Evolutionary conservation across 2,888 invertebrate species (phyloP), one percentile per base, ranked within the genome.

Genomic region (Elegia similella): DNA sequence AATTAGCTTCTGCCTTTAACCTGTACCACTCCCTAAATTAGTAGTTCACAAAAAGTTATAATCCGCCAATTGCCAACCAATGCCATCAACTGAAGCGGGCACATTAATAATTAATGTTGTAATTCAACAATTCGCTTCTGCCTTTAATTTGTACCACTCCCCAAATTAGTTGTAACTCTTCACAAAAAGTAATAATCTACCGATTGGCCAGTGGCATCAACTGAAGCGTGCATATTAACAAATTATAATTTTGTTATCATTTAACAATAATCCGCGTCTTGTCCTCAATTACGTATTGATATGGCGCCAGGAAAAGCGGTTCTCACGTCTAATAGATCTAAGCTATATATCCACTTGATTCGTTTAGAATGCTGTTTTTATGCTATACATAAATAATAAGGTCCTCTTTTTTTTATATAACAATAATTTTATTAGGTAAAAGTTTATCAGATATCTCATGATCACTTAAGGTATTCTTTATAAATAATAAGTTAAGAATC

Each of bases 211-310:
- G 8, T 13, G 38, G 53, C 42, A 13, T 57, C 55, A 64, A 68
- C 61, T 68, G 66, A 65, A 66, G 68, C 64, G 60, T 70, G 65
- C 65, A 64, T 58, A 77, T 79, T 79, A 74, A 76, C 78, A 23
- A 75, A 75, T 73, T 69, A 76, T 78, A 66, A 76, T 72, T 75
- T 69, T 52, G 64, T 62, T 70, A 70, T 77, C 72, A 76, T 59
- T 59, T 60, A 59, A 66, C 61, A 67, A 62, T 61, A 65, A 57
- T 34, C 42, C 48, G 59, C 67, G 60, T 63, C 63, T 55, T 71
- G 80, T 63, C 82, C 84, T 68, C 70, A 75, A 83, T 83, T 70
- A 70, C 59, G 52, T 70, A 71, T 75, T 74, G 64, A 82, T 82
- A 13, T 63, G 64, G 60, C 55, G 62, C 62, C 62, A 62, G 64